phyloP scores from a whole-genome alignment of 2,888 invertebrate species.

The Schizotus pectinicornis region DNA sequence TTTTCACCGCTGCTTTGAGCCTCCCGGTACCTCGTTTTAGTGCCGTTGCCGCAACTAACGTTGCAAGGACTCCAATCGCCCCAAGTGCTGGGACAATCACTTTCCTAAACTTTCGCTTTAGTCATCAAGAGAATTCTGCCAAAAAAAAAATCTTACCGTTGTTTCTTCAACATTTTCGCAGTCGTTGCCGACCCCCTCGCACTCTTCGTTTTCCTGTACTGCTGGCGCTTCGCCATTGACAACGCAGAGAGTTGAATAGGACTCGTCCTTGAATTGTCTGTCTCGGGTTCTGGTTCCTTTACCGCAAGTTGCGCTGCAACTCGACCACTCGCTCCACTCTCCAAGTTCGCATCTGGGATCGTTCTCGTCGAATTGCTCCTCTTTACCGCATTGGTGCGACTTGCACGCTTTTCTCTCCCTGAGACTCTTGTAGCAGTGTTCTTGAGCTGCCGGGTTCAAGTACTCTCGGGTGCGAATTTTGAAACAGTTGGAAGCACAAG shows the following conservation, averaged over 20 bases:
- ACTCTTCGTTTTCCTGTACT: constrained; percentile 55
- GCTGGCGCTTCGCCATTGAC: constrained; percentile 52
- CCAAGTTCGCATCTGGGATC: constrained; percentile 68
- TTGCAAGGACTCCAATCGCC: constrained; percentile 79
- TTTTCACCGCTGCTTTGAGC: constrained; percentile 21
- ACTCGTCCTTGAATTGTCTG: constrained; percentile 65
- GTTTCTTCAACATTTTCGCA: constrained; percentile 35
- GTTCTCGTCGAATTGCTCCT: constrained; percentile 39
- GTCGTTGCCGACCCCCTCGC: constrained; percentile 49
- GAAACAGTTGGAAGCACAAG: constrained; percentile 52
- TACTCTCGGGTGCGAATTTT: constrained; percentile 57
- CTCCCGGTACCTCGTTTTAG: constrained; percentile 63
- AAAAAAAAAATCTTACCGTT: constrained; percentile 7
- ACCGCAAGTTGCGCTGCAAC: constrained; percentile 73
- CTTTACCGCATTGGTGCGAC: constrained; percentile 1
- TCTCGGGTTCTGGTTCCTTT: constrained; percentile 69
- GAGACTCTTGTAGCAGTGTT: constrained; percentile 49
- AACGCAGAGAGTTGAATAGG: constrained; percentile 65
- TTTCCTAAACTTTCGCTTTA: constrained; percentile 13
- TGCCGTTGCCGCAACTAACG: constrained; percentile 75
- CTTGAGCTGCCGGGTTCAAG: constrained; percentile 28
- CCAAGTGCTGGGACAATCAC: constrained; percentile 72
- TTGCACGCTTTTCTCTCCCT: constrained; percentile 52
- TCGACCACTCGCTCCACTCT: constrained; percentile 76
- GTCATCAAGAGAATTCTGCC: background rate